These are phyloP conservation scores for Rousettus leschenaultii DNA, from an alignment of 2,113 vertebrate species.

Conservation along the genomic window DNA sequence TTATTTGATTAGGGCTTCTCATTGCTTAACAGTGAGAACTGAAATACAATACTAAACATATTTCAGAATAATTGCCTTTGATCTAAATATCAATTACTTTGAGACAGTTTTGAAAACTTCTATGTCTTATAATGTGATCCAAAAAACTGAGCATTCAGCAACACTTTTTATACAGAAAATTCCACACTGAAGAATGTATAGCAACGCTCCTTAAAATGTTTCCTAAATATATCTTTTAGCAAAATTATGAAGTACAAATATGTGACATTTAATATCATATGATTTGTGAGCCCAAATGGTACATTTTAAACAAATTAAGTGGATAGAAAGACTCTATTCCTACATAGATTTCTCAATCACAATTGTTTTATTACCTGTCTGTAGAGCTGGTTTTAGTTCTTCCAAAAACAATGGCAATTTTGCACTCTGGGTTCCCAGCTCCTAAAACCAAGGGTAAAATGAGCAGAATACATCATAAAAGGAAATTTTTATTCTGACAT, in stretches of 20 bases:
- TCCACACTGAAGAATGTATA: neutral
- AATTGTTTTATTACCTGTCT: conserved; percentile 84
- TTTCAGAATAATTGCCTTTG: neutral
- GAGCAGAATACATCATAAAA: neutral
- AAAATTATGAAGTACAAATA: conserved; percentile 32
- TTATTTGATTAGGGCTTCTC: neutral
- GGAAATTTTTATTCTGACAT: conserved; percentile 5
- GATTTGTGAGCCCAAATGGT: neutral
- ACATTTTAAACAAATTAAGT: neutral
- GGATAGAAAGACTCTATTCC: neutral
- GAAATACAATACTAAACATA: neutral
- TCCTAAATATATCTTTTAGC: neutral
- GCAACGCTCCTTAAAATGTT: neutral
- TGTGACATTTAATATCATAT: neutral
- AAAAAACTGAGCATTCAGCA: neutral
- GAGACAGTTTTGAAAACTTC: neutral
- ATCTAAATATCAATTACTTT: neutral
- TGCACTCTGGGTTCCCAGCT: conserved; percentile 90
- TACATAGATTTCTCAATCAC: neutral
- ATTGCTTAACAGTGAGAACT: neutral
- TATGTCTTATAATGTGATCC: neutral
- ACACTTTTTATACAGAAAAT: conserved; percentile 9
- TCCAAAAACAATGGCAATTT: conserved; percentile 93
- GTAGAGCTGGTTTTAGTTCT: conserved; percentile 78
- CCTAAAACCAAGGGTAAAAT: conserved; percentile 81